phyloP scores from a whole-genome alignment of 2,888 invertebrate species.

The Xylocampa areola region DNA sequence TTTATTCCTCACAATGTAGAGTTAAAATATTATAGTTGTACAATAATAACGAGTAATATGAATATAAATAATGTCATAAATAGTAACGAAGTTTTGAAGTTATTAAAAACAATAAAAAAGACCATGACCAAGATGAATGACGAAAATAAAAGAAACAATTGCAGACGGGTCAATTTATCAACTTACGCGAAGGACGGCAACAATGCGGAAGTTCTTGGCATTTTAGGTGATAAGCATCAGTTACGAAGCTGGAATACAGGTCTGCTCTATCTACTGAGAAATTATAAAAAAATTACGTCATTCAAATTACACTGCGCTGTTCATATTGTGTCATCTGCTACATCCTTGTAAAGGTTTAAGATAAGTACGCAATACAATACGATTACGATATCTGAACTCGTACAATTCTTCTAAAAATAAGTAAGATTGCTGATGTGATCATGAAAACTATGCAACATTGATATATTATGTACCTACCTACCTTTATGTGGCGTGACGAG shows the following conservation, averaged over 20 bases:
- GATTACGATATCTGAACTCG: neutral
- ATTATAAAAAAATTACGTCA: constrained; percentile 19
- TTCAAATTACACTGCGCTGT: constrained; percentile 1
- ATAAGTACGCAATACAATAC: neutral
- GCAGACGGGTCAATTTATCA: constrained; percentile 56
- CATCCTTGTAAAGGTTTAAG: constrained; percentile 9
- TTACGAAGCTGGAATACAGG: constrained; percentile 40
- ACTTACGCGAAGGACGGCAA: constrained; percentile 50
- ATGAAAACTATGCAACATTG: constrained; percentile 18
- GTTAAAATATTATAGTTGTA: neutral
- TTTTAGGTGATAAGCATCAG: constrained; percentile 56
- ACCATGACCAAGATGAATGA: constrained; percentile 48
- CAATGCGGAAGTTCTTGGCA: constrained; percentile 63
- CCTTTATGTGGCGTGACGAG: constrained; percentile 36
- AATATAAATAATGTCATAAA: constrained; percentile 32
- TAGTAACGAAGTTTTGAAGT: constrained; percentile 16
- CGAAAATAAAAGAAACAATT: constrained; percentile 54
- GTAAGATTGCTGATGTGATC: constrained; percentile 29
- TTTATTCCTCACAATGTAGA: constrained; percentile 3
- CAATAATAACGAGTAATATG: constrained; percentile 8
- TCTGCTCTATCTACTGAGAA: constrained; percentile 25
- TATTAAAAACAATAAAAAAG: constrained; percentile 54
- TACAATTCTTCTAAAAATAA: no score
- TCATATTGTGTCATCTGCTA: neutral
- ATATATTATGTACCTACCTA: constrained; percentile 24